phyloP scores from a whole-genome alignment of 2,888 invertebrate species.

The Drosophila melanocephala region DNA sequence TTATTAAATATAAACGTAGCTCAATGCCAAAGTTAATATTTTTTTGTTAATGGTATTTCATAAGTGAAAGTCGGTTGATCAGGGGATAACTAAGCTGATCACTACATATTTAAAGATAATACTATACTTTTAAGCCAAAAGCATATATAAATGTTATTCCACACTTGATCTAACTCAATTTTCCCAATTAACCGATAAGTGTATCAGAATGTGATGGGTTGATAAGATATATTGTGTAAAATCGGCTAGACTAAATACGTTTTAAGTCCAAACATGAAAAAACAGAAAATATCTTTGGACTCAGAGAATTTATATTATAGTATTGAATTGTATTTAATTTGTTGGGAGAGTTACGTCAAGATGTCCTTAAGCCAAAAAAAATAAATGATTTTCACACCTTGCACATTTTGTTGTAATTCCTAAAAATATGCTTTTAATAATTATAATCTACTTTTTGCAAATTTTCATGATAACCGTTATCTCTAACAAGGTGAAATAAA shows the following conservation, averaged over 20 bases:
- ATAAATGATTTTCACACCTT: background rate
- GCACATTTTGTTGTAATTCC: background rate
- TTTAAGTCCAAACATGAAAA: background rate
- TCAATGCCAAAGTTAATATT: background rate
- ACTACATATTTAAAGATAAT: background rate
- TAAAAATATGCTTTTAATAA: background rate
- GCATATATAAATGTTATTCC: background rate
- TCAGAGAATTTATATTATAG: background rate
- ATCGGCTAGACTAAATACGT: background rate
- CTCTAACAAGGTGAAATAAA: background rate
- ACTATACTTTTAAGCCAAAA: background rate
- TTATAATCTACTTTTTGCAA: background rate
- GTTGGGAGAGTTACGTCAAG: background rate
- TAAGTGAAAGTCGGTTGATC: background rate
- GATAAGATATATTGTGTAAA: background rate
- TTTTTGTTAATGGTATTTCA: background rate
- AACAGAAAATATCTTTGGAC: background rate
- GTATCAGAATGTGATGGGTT: background rate
- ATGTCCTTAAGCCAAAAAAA: background rate
- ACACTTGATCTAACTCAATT: background rate
- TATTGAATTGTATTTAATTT: background rate
- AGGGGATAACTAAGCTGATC: background rate
- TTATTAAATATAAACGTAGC: background rate
- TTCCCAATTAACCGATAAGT: background rate
- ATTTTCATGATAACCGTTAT: background rate